phyloP scores from a whole-genome alignment of 2,888 invertebrate genomes.

The Xylophagus ater region DNA sequence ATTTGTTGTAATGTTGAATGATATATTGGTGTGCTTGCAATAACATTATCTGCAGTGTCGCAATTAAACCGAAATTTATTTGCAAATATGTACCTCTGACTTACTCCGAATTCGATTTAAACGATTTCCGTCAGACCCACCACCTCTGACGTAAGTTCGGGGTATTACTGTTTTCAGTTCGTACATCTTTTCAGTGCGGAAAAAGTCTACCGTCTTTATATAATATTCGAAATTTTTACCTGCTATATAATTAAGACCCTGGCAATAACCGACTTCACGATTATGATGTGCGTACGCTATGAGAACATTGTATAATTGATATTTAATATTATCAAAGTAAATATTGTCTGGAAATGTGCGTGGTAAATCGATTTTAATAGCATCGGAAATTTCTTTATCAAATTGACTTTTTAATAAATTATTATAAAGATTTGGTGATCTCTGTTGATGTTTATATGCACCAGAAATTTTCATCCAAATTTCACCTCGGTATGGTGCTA shows the following conservation, averaged over 20 bases:
- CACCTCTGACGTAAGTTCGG: too few species aligned
- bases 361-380: slow-evolving; percentile 80
- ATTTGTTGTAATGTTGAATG: too few species aligned
- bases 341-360: slow-evolving; percentile 94
- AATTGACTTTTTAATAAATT: slow-evolving; percentile 57
- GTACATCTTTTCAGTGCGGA: too few species aligned
- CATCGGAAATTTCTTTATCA: slow-evolving; percentile 59
- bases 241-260: slow-evolving; percentile 90
- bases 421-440: slow-evolving; percentile 53
- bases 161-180: too few species aligned
- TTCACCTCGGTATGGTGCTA: slow-evolving; percentile 49
- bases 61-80: too few species aligned
- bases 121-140: too few species aligned
- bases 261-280: slow-evolving; percentile 81
- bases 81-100: too few species aligned
- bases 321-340: slow-evolving; percentile 63
- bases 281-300: slow-evolving; percentile 84
- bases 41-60: too few species aligned
- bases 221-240: too few species aligned
- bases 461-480: slow-evolving; percentile 84
- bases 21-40: too few species aligned
- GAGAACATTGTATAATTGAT: slow-evolving; percentile 72
- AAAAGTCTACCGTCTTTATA: too few species aligned
- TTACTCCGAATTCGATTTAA: too few species aligned
- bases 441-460: slow-evolving; percentile 55